Percentiles rank a stretch among this genome's conserved stretches.
These are phyloP conservation scores for Columbina picui DNA, from an alignment of 2,113 vertebrate species.

Conservation along the genomic window DNA sequence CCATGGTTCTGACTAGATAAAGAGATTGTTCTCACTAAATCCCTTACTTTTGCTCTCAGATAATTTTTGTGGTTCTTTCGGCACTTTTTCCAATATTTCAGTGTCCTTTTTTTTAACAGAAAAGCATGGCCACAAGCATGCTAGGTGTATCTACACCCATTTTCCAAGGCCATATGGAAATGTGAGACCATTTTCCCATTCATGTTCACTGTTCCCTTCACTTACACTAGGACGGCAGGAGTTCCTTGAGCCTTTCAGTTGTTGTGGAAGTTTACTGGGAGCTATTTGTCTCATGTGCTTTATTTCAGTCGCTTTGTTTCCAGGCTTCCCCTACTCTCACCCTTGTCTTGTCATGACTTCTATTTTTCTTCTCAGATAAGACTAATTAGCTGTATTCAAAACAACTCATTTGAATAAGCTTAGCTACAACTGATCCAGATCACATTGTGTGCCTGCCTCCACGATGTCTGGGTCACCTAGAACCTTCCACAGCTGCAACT, in stretches of 20 bases:
- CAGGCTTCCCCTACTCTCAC: background rate
- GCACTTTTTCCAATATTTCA: background rate
- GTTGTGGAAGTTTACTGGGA: background rate
- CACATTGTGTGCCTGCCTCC: background rate
- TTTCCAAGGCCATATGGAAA: background rate
- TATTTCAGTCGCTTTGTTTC: background rate
- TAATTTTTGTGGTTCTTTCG: background rate
- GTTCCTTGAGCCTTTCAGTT: background rate
- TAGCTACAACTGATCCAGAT: background rate
- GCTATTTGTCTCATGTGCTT: background rate
- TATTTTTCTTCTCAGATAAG: background rate
- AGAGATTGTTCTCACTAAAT: background rate
- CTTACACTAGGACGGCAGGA: background rate
- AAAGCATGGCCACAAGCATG: background rate
- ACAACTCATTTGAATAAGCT: background rate
- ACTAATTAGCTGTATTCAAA: background rate
- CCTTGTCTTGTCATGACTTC: background rate
- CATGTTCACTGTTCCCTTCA: background rate
- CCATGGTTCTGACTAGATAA: background rate
- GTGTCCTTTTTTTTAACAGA: background rate
- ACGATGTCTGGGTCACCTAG: accelerated
- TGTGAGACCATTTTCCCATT: background rate
- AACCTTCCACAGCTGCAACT: background rate
- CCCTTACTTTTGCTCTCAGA: background rate
- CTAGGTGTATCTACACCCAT: background rate